Conservation (phyloP, 1,140 invertebrate genomes). For the Drosophila nigrodunni region DNA sequence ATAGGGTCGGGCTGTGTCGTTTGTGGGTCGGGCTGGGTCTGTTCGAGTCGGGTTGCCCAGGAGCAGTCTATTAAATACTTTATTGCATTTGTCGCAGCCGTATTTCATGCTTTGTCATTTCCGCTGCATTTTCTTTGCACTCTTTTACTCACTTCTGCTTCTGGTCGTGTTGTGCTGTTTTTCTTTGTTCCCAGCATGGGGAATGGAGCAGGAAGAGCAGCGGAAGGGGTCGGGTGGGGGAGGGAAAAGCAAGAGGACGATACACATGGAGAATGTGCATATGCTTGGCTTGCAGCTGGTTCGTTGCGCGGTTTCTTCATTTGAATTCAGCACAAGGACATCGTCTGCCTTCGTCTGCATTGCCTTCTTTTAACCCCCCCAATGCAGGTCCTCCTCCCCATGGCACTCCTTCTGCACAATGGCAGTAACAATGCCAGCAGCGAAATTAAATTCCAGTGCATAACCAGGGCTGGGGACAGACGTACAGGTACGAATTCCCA, state of each 20-base stretch:
- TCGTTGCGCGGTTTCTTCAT: conserved; percentile 73
- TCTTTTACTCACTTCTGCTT: conserved; percentile 28
- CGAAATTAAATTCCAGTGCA: conserved; percentile 81
- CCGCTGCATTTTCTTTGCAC: conserved; percentile 80
- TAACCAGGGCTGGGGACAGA: conserved; percentile 59
- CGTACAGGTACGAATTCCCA: conserved; percentile 46
- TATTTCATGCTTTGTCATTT: conserved; percentile 83
- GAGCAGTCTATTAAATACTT: conserved; percentile 84
- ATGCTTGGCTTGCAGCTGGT: conserved; percentile 39
- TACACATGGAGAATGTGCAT: conserved; percentile 35
- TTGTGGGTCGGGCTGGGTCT: neutral
- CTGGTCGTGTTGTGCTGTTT: conserved; percentile 47
- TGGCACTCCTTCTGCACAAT: conserved; percentile 48
- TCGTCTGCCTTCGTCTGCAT: conserved; percentile 12
- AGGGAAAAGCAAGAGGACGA: neutral
- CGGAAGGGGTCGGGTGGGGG: neutral
- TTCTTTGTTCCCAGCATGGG: conserved; percentile 57
- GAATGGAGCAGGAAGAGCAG: neutral
- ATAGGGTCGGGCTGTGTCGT: conserved; percentile 24
- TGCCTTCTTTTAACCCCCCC: too few species aligned
- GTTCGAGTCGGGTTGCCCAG: conserved; percentile 50
- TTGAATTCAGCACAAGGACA: conserved; percentile 79
- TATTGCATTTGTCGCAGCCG: conserved; percentile 83
- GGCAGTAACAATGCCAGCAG: conserved; percentile 72
- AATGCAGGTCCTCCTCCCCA: neutral